Evolutionary conservation across 2,888 invertebrate species (phyloP), one percentile per base, ranked within the genome.

Genomic region (Willowsia nigromaculata): DNA sequence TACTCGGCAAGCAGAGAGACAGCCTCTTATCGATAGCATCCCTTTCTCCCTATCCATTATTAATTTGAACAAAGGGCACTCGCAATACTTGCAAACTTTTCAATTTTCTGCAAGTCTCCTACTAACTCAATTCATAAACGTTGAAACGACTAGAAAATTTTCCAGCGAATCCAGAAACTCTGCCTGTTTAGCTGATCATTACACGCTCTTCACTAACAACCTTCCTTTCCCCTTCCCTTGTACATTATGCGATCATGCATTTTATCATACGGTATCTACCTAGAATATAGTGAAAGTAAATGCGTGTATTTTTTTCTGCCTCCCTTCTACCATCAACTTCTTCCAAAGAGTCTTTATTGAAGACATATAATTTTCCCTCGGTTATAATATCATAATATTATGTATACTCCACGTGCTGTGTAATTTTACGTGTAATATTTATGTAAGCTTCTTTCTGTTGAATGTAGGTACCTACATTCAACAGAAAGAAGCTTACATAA

Each of bases 81-180:
- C 27, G 18, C 25, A 6, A 3, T 13, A 33, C 33, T 65, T 65
- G 33, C n/a, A 65, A 65, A 65, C 7, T 15, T 65, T 65, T 65
- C 62, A 15, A 33, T 18, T 65, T 65, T 65, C 62, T 33, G 5
- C 33, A 33, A n/a, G 15, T 65, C n/a, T n/a, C n/a, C n/a, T n/a
- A 3, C 62, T 65, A 65, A 65, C 62, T 30, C 62, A 65, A 65
- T 65, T 65, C 33, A 30, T 65, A n/a, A 65, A n/a, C 62, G n/a
- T n/a, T 65, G 13, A 27, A 59, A 59, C 27, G 27, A 59, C 59
- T 59, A 11, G 11, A n/a, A 59, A 25, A 6, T 59, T 25, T 27
- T 9, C n/a, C 27, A 59, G 2, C 25, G 27, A 59, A 27, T n/a
- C n/a, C 53, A 59, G 3, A 2, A 27, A 18, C 11, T 1, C 43